phyloP scores from a whole-genome alignment of 2,113 vertebrate species.

The Planiliza haematocheilus region DNA sequence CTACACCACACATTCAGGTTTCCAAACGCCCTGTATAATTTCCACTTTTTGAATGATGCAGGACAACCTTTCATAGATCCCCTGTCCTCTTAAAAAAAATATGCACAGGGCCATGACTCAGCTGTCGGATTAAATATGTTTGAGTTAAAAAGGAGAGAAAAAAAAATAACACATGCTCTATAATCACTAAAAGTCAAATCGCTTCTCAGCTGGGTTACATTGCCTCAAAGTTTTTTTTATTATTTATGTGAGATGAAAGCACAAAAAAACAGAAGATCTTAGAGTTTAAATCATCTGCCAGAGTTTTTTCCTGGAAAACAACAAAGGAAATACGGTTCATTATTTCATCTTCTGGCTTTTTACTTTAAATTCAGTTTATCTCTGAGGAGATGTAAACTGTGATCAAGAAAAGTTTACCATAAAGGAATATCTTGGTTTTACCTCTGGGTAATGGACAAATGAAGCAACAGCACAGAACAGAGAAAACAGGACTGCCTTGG shows the following conservation, averaged over 20 bases:
- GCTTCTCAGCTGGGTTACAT: conserved; percentile 7
- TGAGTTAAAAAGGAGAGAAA: conserved; percentile 3
- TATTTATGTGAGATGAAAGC: conserved; percentile 23
- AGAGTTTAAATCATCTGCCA: conserved; percentile 47
- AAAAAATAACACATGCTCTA: not conserved
- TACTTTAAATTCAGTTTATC: conserved; percentile 61
- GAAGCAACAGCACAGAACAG: conserved; percentile 24
- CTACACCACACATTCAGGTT: not conserved
- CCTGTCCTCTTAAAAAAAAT: not conserved
- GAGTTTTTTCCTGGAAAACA: conserved; percentile 60
- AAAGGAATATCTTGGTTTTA: conserved; percentile 76
- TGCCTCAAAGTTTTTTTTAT: conserved; percentile 41
- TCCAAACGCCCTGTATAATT: not conserved
- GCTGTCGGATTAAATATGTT: not conserved
- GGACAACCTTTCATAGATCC: not conserved
- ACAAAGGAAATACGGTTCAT: conserved; percentile 60
- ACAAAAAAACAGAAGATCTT: conserved; percentile 31
- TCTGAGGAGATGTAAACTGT: conserved; percentile 69
- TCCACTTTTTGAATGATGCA: not conserved
- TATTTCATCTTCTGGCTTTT: conserved; percentile 60
- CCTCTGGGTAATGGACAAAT: conserved; percentile 63
- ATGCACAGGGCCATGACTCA: not conserved
- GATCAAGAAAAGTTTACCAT: conserved; percentile 68
- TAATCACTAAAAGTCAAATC: conserved; percentile 6
- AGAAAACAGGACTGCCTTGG: conserved; percentile 39